These are phyloP conservation scores for Bovichtus variegatus DNA, from an alignment of 2,797 vertebrate genomes.

Conservation along the genomic window DNA sequence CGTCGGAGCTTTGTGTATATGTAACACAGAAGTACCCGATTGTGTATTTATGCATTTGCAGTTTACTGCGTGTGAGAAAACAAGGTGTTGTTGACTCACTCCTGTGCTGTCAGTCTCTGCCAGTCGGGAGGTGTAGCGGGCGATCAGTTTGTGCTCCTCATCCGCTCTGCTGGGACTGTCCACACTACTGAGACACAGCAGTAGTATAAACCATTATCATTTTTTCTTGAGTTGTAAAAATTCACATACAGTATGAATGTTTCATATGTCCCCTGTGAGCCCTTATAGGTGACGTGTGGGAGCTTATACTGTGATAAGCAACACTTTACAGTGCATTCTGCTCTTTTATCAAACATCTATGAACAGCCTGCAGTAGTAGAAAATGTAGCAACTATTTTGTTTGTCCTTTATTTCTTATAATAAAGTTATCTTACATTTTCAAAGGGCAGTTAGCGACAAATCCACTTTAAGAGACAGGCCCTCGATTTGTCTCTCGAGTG, in stretches of 20 bases:
- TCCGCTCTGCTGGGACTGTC: slow-evolving; percentile 91
- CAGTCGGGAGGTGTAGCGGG: slow-evolving; percentile 92
- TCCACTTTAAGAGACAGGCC: no score
- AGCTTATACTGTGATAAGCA: not conserved
- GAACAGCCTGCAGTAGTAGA: not conserved
- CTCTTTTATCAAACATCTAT: not conserved
- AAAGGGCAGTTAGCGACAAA: no score
- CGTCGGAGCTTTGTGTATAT: not conserved
- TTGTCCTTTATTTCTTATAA: no score
- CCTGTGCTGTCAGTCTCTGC: slow-evolving; percentile 88
- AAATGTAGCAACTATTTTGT: not conserved
- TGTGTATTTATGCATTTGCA: not conserved
- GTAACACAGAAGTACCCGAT: not conserved
- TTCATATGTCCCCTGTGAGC: not conserved
- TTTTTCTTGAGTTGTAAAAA: not conserved
- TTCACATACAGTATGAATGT: not conserved
- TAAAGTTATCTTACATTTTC: no score
- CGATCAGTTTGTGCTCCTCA: slow-evolving; percentile 95
- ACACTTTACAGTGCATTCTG: not conserved
- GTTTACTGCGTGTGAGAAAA: not conserved
- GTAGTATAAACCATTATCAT: not conserved
- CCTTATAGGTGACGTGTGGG: not conserved
- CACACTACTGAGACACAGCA: slow-evolving; percentile 77
- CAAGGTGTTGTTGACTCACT: slow-evolving; percentile 82
- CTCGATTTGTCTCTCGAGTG: no score